Percentiles rank a stretch among this genome's conserved stretches.
These are phyloP conservation scores for Aldabrachelys gigantea DNA, from an alignment of 2,113 vertebrate species.

Conservation along the genomic window DNA sequence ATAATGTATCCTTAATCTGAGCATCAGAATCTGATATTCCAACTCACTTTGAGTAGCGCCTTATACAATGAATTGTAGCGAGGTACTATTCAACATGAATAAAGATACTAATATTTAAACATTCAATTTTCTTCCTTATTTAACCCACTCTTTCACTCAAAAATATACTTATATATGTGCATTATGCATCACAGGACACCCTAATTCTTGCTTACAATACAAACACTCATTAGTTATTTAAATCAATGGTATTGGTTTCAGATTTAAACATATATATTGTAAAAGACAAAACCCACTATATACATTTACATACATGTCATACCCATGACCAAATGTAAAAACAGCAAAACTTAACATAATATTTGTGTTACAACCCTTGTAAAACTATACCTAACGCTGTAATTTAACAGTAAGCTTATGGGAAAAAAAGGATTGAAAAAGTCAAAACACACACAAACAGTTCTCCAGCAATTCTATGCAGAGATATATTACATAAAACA, in stretches of 20 bases:
- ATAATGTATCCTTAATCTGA: background rate
- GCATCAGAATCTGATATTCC: no score
- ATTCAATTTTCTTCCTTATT: no score
- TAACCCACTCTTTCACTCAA: no score
- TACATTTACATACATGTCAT: background rate
- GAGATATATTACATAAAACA: constrained; percentile 17
- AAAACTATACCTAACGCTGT: background rate
- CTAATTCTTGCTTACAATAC: background rate
- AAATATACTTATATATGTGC: no score
- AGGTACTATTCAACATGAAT: background rate
- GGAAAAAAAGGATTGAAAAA: background rate
- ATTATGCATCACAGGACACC: no score
- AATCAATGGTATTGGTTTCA: background rate
- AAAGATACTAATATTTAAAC: background rate
- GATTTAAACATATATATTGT: background rate
- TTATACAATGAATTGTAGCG: no score
- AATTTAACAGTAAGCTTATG: constrained; percentile 5
- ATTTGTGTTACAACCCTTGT: background rate
- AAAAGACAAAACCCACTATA: background rate
- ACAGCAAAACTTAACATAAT: background rate
- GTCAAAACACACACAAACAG: background rate
- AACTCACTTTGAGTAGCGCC: no score
- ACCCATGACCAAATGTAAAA: background rate
- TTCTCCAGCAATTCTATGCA: constrained; percentile 13
- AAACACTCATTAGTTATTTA: background rate